A percentile compares a stretch with the other conserved stretches of the same genome.
These are phyloP conservation scores for Typhlomys cinereus DNA, from an alignment of 2,113 vertebrate species.

Conservation along the genomic window DNA sequence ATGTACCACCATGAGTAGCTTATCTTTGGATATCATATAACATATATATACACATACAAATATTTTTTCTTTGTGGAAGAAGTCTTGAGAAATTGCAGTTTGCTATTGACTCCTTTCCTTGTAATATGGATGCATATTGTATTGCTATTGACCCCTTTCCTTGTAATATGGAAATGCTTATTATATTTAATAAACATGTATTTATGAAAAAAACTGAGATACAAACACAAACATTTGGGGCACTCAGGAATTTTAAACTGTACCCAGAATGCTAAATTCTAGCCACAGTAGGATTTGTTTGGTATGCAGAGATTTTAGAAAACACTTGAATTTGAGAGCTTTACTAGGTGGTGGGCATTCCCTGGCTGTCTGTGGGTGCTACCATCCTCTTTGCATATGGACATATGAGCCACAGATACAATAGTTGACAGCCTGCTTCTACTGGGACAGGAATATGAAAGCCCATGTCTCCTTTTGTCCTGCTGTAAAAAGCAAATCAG, in stretches of 20 bases:
- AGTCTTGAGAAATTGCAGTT: background rate
- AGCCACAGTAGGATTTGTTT: constrained; percentile 5
- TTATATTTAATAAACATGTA: constrained; percentile 8
- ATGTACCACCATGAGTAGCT: background rate
- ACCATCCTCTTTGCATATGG: too few species aligned
- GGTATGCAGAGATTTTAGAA: background rate
- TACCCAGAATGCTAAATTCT: constrained; percentile 30
- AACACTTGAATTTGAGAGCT: constrained; percentile 1
- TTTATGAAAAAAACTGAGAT: constrained; percentile 29
- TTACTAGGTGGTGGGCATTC: background rate
- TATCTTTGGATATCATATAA: background rate
- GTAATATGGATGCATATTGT: constrained; percentile 29
- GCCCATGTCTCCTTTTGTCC: background rate
- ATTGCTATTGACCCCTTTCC: too few species aligned
- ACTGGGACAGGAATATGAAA: background rate
- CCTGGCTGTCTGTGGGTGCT: background rate
- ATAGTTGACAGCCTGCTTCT: too few species aligned
- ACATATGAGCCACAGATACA: too few species aligned
- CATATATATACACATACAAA: background rate
- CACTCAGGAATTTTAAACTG: background rate
- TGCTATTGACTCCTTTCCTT: background rate
- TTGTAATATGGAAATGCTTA: constrained; percentile 33
- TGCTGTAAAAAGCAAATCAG: too few species aligned
- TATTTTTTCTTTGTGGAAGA: background rate
- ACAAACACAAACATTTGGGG: constrained; percentile 24